phyloP scores from a whole-genome alignment of 2,113 vertebrate species.

The Chascanopsetta lugubris region DNA sequence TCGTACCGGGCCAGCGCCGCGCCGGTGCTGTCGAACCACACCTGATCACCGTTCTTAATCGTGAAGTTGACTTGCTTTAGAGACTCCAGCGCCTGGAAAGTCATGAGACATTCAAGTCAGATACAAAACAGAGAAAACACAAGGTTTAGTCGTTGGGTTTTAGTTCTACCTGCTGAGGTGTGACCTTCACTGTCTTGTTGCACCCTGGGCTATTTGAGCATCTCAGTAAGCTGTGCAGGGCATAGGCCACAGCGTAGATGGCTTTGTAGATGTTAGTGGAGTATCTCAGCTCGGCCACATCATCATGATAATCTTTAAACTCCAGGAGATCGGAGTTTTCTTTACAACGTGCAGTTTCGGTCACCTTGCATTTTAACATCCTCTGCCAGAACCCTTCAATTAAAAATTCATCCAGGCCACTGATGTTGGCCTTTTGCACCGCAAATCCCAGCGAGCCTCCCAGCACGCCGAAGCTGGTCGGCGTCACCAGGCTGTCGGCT shows the following conservation, averaged over 20 bases:
- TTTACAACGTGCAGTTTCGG: conserved; percentile 38
- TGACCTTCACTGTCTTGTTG: conserved; percentile 47
- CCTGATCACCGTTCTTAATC: conserved; percentile 63
- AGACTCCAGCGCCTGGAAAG: conserved; percentile 56
- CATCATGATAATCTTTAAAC: conserved; percentile 60
- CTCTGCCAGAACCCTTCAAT: conserved; percentile 72
- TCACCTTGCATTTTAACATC: conserved; percentile 42
- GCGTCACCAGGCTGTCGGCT: conserved; percentile 69
- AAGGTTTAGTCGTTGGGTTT: neutral
- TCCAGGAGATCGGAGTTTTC: conserved; percentile 56
- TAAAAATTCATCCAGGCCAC: conserved; percentile 67
- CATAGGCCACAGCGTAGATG: conserved; percentile 75
- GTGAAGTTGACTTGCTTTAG: conserved; percentile 74
- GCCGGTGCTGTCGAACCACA: conserved; percentile 79
- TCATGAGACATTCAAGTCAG: neutral
- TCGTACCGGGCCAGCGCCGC: conserved; percentile 76
- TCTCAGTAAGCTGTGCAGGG: conserved; percentile 69
- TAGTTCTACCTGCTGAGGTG: conserved; percentile 71
- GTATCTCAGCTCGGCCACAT: conserved; percentile 74
- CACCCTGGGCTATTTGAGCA: conserved; percentile 61
- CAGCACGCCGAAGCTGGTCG: conserved; percentile 67
- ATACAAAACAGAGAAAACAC: neutral
- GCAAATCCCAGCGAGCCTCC: conserved; percentile 78
- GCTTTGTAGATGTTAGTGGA: conserved; percentile 78
- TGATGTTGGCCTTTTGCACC: conserved; percentile 72